Percentiles rank a stretch among this genome's conserved stretches.
Conservation (phyloP, 2,888 invertebrate genomes). For the Ornithoptera priamus region DNA sequence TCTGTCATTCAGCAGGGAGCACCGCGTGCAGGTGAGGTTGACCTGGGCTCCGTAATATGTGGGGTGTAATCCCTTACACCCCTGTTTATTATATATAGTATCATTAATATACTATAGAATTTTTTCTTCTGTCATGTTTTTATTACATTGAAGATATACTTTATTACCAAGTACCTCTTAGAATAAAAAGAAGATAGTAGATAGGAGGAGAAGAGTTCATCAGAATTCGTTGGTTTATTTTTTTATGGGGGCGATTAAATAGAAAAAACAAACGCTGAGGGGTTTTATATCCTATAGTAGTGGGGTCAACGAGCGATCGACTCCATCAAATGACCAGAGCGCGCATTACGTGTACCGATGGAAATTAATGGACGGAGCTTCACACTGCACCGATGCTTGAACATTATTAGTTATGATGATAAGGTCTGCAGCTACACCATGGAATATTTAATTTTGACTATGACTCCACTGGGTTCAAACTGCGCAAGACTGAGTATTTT, state of each 20-base stretch:
- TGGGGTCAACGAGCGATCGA: conserved; percentile 73
- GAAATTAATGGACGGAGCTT: conserved; percentile 35
- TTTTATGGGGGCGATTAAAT: conserved; percentile 54
- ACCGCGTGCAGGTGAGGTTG: too few relatives aligned
- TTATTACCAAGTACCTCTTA: too few relatives aligned
- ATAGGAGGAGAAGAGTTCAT: conserved; percentile 7
- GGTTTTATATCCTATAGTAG: conserved; percentile 48
- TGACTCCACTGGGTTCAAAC: too few relatives aligned
- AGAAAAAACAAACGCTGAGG: conserved; percentile 56
- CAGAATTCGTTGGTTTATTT: conserved; percentile 27
- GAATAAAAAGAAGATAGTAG: background rate
- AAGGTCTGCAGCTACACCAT: too few relatives aligned
- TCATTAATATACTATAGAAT: too few relatives aligned
- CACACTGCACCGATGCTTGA: background rate
- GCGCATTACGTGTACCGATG: conserved; percentile 57
- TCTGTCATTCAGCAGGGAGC: too few relatives aligned
- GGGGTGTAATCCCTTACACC: too few relatives aligned
- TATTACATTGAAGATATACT: background rate
- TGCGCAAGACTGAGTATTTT: too few relatives aligned
- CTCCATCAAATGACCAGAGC: conserved; percentile 63
- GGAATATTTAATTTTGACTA: too few relatives aligned
- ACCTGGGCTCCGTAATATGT: too few relatives aligned
- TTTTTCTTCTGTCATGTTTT: background rate
- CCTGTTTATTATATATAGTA: too few relatives aligned
- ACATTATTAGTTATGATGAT: too few relatives aligned